These are phyloP conservation scores for Malthinus flaveolus DNA, from an alignment of 2,888 invertebrate species.

Conservation along the genomic window DNA sequence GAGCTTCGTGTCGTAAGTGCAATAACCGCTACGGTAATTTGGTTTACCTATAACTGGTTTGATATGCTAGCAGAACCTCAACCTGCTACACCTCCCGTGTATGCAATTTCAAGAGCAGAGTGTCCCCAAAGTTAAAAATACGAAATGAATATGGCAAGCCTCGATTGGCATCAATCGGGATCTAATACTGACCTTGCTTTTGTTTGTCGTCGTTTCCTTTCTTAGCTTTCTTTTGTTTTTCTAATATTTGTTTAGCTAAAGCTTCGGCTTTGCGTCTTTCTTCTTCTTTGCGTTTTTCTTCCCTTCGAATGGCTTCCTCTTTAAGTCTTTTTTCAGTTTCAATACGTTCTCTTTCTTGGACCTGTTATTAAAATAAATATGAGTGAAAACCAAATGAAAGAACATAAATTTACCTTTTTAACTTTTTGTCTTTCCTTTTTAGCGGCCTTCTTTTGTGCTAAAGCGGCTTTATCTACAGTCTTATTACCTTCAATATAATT, in stretches of 20 bases:
- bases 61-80: too few relatives aligned
- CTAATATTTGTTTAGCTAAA: constrained; percentile 27
- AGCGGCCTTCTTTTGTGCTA: constrained; percentile 71
- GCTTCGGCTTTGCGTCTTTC: constrained; percentile 33
- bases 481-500: constrained; percentile 53
- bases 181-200: constrained; percentile 19
- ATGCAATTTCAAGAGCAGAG: too few relatives aligned
- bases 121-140: too few relatives aligned
- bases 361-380: constrained; percentile 13
- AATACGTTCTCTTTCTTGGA: constrained; percentile 20
- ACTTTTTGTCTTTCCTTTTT: constrained; percentile 81
- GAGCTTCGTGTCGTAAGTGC: too few relatives aligned
- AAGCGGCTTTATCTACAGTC: constrained; percentile 44
- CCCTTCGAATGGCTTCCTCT: constrained; percentile 44
- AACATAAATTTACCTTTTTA: constrained; percentile 63
- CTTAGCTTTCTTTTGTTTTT: constrained; percentile 32
- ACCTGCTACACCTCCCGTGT: too few relatives aligned
- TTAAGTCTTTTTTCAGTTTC: constrained; percentile 45
- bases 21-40: too few relatives aligned
- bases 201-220: constrained; percentile 29
- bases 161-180: too few relatives aligned
- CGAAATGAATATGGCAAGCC: too few relatives aligned
- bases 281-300: constrained; percentile 43
- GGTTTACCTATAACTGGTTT: too few relatives aligned
- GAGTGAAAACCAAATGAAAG: background rate